Base-by-base conservation (phyloP, 1,140 invertebrate species). In the Ylistrum balloti region DNA sequence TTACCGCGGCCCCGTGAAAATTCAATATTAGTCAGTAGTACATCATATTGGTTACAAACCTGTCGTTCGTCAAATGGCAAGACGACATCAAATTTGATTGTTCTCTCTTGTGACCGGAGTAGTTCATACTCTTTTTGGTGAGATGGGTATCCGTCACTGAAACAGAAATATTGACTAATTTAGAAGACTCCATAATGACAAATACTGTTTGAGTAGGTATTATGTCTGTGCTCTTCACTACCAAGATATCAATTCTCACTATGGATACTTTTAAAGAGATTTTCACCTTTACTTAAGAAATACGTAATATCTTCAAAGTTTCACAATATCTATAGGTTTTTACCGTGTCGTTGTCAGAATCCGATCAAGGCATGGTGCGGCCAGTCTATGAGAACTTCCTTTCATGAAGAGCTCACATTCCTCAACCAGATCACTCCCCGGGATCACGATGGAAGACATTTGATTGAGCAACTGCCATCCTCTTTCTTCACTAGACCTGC, bases 401-500 rank as follows among this genome's bases (percentile, higher is more conserved):
- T 88, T 93, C n/a, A 95, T 33, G 87, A 95, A 94, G 28, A 90
- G 85, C 34, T 93, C 88, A 20, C 90, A 85, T 38, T 95, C 94
- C 32, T 95, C 93, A 35, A 89, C 91, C 13, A 95, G 89, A 34
- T 95, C 94, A 28, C 89, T 87, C 28, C 91, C 92, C 10, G 95
- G 95, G 7, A 92, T 86, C 0, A 92, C 92, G 45, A 91, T 91
- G 0, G 92, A 93, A 28, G 92, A 91, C 32, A 95, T 85, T 33
- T 95, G 90, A 86, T 90, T 92, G 48, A 95, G 33, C 48, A 95
- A 56, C n/a, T 91, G 88, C 93, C 94, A 95, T 17, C 95, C 95
- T 88, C 91, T 88, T 28, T 94, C 93, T 38, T 93, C 92, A 88
- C 93, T 94, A 9, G 91, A n/a, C 88, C 94, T 95, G 89, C 11